Evolutionary conservation across 2,113 vertebrate genomes (phyloP).

Genomic region (Micronycteris hirsuta): DNA sequence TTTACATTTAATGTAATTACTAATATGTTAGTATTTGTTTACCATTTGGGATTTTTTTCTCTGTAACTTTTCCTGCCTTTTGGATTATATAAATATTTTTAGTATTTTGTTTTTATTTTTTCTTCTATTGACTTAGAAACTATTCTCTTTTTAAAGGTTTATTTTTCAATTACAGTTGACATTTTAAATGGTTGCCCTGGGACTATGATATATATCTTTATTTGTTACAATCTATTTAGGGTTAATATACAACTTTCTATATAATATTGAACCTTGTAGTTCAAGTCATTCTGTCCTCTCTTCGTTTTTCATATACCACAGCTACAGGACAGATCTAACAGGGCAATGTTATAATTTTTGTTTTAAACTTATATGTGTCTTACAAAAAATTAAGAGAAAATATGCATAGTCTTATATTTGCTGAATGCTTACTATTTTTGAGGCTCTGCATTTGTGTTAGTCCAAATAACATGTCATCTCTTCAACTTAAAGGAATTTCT

Average conservation of each 20-base stretch:
- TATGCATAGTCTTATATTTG: background rate
- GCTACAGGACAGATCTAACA: background rate
- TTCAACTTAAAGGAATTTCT: background rate
- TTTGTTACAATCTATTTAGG: background rate
- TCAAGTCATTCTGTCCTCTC: background rate
- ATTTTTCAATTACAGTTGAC: background rate
- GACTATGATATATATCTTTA: background rate
- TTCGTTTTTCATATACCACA: background rate
- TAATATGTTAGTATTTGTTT: background rate
- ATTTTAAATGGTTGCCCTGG: background rate
- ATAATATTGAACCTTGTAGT: background rate
- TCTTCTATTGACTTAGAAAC: background rate
- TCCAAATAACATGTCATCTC: background rate
- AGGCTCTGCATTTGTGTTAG: background rate
- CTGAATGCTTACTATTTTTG: background rate
- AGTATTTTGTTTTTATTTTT: background rate
- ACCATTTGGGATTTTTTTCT: background rate
- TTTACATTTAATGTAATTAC: background rate
- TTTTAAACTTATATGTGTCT: background rate
- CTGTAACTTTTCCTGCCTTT: background rate
- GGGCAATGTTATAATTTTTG: background rate
- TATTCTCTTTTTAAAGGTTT: background rate
- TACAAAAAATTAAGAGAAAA: background rate
- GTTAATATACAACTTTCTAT: background rate
- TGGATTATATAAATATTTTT: background rate